Base-by-base conservation (phyloP, 1,140 invertebrate species). In the Melipona quadrifasciata region DNA sequence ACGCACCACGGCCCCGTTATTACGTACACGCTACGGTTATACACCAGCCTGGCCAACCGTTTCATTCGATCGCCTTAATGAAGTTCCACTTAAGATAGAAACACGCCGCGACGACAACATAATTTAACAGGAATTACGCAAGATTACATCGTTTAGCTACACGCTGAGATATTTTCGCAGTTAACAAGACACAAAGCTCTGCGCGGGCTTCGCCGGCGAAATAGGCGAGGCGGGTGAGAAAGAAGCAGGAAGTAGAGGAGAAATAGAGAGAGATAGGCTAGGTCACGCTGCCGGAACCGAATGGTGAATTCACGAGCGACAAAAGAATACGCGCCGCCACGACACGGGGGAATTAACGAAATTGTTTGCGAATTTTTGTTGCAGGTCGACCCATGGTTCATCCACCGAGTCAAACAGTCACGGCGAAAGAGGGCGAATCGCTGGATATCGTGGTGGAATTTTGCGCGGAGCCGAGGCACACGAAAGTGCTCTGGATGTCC, bases 311-410 rank as follows among this genome's bases (percentile, higher is more conserved):
- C 76, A 80, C 34, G 80, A 8, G 16, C 58, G 51, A 58, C 19
- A 27, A 67, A 24, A 67, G 73, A 78, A n/a, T 31, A 10, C 21
- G 34, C 39, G 34, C 17, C 8, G 16, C 58, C 58, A 82, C 34
- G 27, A 72, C 57, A 71, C 47, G 67, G 74, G 39, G 0, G 39
- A 47, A 47, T 82, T 87, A 84, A 89, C 58, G 47, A 55, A 53
- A 68, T 79, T 79, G 34, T 70, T 65, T 67, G 70, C 64, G 57
- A 68, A 79, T 91, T 91, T 91, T 91, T 80, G 82, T 95, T 95
- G 4, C 93, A 96, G 96, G 96, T 70, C 94, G 94, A 72, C 96
- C 96, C 31, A 95, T 95, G 87, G 94, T 96, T 51, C 95, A 95
- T 83, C 95, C 96, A 14, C 92, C 94, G 27, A 95, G 94, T 80